Base-by-base conservation (phyloP, 64 coral and sea anemone species). In the Orbicella faveolata region DNA sequence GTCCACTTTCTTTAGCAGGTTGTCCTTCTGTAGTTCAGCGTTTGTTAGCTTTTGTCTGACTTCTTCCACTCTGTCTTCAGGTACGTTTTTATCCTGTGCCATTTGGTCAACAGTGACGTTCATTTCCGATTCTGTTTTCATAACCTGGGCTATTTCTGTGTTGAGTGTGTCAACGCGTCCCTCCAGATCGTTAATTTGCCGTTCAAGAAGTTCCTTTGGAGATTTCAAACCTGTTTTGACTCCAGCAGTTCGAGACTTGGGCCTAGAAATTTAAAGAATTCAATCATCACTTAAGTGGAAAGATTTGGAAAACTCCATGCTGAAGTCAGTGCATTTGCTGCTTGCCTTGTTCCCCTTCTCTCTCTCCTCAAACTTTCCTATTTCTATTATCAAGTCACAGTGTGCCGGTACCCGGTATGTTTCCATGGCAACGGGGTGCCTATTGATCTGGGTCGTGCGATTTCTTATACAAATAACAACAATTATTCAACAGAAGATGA, bases 171-270 rank as follows among this genome's bases (percentile, higher is more conserved):
- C 95, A 11, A 87, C 93, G 30, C 89, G 76, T 39, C 92, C 80
- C 69, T 96, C 88, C 33, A 94, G 74, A 67, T 94, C 83, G 63
- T 89, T 94, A 15, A 94, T 93, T 64, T 96, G 95, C 14, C 89
- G 85, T 55, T 88, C 75, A n/a, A 96, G 84, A 26, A 96, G 88
- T 94, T 96, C 88, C 36, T 88, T 96, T 36, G 95, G 95, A 73
- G 95, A 79, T 84, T 84, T 84, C n/a, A 84, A 51, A 52, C 82
- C 82, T 14, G 64, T 84, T 52, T 84, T 84, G 36, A 72, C 82
- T 18, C 80, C 61, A 23, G 21, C 20, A 15, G 41, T 44, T 52
- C 82, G 82, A 52, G 82, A 84, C 64, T 84, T 84, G 37, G 82
- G 82, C 39, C 82, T 84, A 34, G 19, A 84, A 70, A 25, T 69